Evolutionary conservation across 2,113 vertebrate genomes (phyloP), one percentile per base, ranked within the genome.

Genomic region (Cyphomyrus discorhynchus): DNA sequence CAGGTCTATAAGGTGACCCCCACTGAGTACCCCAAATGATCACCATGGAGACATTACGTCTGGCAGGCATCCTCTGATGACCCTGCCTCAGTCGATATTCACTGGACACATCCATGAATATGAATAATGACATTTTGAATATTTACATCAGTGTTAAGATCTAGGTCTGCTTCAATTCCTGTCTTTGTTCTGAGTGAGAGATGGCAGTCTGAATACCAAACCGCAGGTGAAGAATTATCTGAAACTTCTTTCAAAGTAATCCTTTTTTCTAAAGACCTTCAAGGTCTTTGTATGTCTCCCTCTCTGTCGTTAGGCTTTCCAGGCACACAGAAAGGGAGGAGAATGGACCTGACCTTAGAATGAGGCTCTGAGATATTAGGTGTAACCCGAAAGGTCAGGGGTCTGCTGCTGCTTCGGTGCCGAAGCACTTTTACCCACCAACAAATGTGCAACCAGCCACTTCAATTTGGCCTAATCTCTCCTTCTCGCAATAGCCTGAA

Each of bases 171-270:
- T 86, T 86, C 42, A 86, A 86, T 52, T 53, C 47, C 85, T 52
- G 85, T 53, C 47, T 52, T 86, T 86, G 17, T 86, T 86, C 85
- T 86, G 49, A 45, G 46, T 85, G 82, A 50, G 85, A 52, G 45
- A 49, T 86, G 47, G 47, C 24, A 50, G 85, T 31, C n/a, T 52
- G 46, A 52, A 49, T 86, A 46, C 46, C 10, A 86, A 52, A 86
- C 82, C 82, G n/a, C 85, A 35, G 27, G 46, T 39, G 53, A 58
- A 19, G 86, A 42, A 88, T 42, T 53, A 58, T 58, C 53, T 62
- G 53, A 88, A 88, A 88, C 53, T 49, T 35, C 53, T 42, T 88
- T 62, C 87, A 88, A 88, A 88, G 85, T 31, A 52, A 86, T 17
- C 49, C 49, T 86, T 52, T 86, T 86, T 49, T n/a, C 46, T 31